These are phyloP conservation scores for Onychorhynchus coronatus DNA, from an alignment of 2,113 vertebrate species.

Conservation along the genomic window DNA sequence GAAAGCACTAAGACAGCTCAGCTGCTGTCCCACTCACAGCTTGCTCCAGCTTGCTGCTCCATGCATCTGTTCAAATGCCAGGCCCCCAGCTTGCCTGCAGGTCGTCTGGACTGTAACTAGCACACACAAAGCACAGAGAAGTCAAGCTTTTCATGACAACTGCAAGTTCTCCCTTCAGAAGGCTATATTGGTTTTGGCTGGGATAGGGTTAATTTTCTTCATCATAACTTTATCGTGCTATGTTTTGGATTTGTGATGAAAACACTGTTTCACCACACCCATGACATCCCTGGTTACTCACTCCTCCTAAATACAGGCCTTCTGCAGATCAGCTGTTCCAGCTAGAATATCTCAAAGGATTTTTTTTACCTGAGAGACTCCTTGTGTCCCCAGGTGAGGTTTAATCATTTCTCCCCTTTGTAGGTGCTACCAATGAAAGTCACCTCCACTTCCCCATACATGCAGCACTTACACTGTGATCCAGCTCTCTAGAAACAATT, in stretches of 20 bases:
- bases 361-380: neutral
- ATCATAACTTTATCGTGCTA: neutral
- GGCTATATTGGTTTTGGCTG: neutral
- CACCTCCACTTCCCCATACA: neutral
- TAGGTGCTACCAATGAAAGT: neutral
- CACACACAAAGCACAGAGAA: rapidly evolving
- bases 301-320: neutral
- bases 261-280: neutral
- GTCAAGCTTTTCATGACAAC: neutral
- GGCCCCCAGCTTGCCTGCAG: neutral
- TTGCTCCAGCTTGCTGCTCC: neutral
- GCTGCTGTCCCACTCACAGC: neutral
- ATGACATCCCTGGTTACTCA: neutral
- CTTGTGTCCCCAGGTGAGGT: neutral
- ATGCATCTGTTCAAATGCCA: neutral
- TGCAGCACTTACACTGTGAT: neutral
- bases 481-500: neutral
- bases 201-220: neutral
- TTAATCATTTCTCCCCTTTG: neutral
- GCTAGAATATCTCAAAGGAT: neutral
- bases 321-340: neutral
- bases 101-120: neutral
- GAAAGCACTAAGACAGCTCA: neutral
- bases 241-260: neutral
- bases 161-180: neutral